A percentile compares a stretch with the other conserved stretches of the same genome.
Conservation (phyloP, 2,888 invertebrate genomes). For the Laspeyria flexula region DNA sequence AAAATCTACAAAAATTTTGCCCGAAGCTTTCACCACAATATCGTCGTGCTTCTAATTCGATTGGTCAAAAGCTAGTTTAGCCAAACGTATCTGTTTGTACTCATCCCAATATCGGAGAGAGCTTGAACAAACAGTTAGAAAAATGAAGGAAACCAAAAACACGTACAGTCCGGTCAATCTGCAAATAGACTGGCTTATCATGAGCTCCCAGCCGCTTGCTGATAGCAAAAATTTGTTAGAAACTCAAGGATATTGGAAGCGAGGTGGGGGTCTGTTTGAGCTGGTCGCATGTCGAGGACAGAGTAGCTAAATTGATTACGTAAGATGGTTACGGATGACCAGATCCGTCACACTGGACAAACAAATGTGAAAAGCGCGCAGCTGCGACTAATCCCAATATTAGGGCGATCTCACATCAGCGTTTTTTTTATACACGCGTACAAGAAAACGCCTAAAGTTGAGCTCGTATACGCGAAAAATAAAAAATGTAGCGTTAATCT, state of each 20-base stretch:
- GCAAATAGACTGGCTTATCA: slow-evolving; percentile 30
- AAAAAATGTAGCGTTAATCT: too few species aligned
- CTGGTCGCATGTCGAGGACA: slow-evolving; percentile 32
- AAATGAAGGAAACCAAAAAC: slow-evolving; percentile 48
- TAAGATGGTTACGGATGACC: slow-evolving; percentile 48
- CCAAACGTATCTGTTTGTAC: slow-evolving; percentile 32
- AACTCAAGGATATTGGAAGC: background rate
- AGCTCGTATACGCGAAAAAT: too few species aligned
- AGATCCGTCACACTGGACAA: slow-evolving; percentile 46
- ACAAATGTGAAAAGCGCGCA: slow-evolving; percentile 38
- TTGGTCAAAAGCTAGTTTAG: slow-evolving; percentile 27
- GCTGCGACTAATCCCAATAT: slow-evolving; percentile 40
- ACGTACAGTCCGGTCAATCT: slow-evolving; percentile 40
- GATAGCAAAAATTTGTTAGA: background rate
- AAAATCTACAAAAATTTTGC: too few species aligned
- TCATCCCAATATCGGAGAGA: slow-evolving; percentile 38
- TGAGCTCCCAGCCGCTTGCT: slow-evolving; percentile 10
- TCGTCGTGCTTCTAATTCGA: slow-evolving; percentile 25
- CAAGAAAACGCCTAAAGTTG: too few species aligned
- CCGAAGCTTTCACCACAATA: background rate
- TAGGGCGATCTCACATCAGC: too few species aligned
- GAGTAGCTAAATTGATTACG: slow-evolving; percentile 51
- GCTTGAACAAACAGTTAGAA: slow-evolving; percentile 45
- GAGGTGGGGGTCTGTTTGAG: slow-evolving; percentile 12
- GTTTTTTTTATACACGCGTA: too few species aligned